Percentiles rank a stretch among this genome's conserved stretches.
Conservation (phyloP, 2,888 invertebrate species). For the Apodemia duryi region DNA sequence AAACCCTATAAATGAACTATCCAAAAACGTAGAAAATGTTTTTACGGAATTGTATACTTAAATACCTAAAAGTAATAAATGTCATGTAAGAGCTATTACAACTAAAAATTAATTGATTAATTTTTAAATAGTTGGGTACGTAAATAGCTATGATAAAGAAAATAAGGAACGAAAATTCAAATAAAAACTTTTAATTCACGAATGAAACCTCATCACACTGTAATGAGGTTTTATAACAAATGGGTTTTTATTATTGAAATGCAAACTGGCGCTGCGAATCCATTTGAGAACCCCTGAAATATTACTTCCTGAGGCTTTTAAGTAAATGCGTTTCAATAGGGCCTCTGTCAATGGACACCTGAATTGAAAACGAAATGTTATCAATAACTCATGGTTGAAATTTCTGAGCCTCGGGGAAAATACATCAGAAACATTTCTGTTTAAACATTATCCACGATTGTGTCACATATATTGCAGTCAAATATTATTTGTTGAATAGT, state of each 20-base stretch:
- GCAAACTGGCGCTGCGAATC: conserved; percentile 11
- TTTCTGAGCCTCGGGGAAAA: conserved; percentile 6
- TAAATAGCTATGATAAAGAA: neutral
- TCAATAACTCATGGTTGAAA: conserved; percentile 8
- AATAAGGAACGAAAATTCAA: neutral
- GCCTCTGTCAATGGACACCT: conserved; percentile 16
- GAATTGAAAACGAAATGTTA: conserved; percentile 18
- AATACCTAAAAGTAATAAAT: too few species aligned
- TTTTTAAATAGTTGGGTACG: neutral
- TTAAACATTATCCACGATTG: neutral
- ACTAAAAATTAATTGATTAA: too few species aligned
- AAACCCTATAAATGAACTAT: too few species aligned
- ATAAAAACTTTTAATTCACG: neutral
- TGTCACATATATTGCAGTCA: too few species aligned
- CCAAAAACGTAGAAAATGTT: too few species aligned
- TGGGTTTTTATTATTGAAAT: conserved; percentile 19
- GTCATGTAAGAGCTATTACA: too few species aligned
- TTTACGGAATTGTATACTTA: too few species aligned
- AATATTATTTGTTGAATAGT: too few species aligned
- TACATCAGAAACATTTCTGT: neutral
- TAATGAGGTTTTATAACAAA: conserved; percentile 14
- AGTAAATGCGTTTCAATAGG: conserved; percentile 22
- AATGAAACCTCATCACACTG: neutral
- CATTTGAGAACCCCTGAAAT: conserved; percentile 11
- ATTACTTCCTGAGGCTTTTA: conserved; percentile 19